A percentile compares a stretch with the other conserved stretches of the same genome.
phyloP scores from a whole-genome alignment of 1,140 invertebrate genomes.

The Maniola jurtina region DNA sequence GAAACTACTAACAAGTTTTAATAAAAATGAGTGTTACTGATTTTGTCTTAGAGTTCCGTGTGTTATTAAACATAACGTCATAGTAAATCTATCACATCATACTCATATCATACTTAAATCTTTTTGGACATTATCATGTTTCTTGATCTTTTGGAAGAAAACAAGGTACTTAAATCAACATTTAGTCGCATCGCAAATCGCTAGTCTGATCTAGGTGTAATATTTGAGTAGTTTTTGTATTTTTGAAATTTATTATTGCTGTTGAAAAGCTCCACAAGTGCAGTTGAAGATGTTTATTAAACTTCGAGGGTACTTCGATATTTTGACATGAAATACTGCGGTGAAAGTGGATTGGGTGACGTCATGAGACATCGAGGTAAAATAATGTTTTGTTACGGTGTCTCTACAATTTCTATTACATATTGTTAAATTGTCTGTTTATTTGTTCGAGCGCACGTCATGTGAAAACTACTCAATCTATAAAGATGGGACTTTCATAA shows the following conservation, averaged over 20 bases:
- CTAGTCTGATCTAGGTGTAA: neutral
- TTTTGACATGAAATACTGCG: neutral
- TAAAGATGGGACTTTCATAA: too few relatives aligned
- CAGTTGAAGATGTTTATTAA: neutral
- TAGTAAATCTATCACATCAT: too few relatives aligned
- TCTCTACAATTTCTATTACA: neutral
- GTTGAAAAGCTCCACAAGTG: neutral
- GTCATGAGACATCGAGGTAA: neutral
- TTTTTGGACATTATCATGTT: too few relatives aligned
- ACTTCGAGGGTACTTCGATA: neutral
- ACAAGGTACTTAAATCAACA: neutral
- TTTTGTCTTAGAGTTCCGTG: too few relatives aligned
- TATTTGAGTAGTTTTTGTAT: neutral
- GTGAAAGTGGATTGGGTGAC: neutral
- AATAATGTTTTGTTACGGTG: neutral
- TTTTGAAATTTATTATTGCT: neutral
- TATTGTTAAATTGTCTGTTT: too few relatives aligned
- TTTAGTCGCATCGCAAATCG: neutral
- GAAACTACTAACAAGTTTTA: too few relatives aligned
- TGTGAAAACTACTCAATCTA: too few relatives aligned
- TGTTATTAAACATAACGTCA: too few relatives aligned
- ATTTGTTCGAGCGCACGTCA: too few relatives aligned
- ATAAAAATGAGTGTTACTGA: too few relatives aligned
- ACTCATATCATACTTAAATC: too few relatives aligned
- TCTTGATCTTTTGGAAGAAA: too few relatives aligned